Percentiles rank a stretch among this genome's conserved stretches.
phyloP scores from a whole-genome alignment of 92 coral and sea anemone genomes.

The Epizoanthus illoricatus region DNA sequence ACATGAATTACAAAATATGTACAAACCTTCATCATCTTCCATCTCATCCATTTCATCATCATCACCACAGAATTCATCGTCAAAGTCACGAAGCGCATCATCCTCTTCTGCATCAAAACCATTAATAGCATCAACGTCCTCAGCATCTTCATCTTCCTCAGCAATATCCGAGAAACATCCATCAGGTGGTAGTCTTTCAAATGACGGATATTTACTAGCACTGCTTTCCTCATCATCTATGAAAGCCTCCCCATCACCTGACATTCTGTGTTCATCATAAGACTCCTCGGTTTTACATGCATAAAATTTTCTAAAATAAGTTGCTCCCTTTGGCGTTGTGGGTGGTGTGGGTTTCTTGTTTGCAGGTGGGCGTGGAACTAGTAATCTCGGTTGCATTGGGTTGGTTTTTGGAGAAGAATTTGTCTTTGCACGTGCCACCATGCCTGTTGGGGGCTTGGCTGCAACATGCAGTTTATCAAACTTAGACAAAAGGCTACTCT shows the following conservation, averaged over 20 bases:
- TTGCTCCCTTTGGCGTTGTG: constrained; percentile 46
- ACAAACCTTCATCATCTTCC: constrained; percentile 42
- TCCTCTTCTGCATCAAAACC: constrained; percentile 51
- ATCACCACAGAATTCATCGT: constrained; percentile 64
- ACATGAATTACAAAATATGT: too few relatives aligned
- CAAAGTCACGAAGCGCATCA: constrained; percentile 53
- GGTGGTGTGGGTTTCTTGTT: constrained; percentile 72
- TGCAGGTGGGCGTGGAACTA: constrained; percentile 29
- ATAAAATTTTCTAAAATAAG: constrained; percentile 64
- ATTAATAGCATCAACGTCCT: constrained; percentile 48
- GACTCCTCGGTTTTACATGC: constrained; percentile 53
- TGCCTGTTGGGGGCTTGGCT: constrained; percentile 24
- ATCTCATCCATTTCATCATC: constrained; percentile 70
- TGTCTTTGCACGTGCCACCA: constrained; percentile 1
- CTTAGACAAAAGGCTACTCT: constrained; percentile 1
- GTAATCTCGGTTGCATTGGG: constrained; percentile 2
- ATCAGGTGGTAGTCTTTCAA: constrained; percentile 93
- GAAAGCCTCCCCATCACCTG: constrained; percentile 92
- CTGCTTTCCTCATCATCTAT: constrained; percentile 67
- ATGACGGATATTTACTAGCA: constrained; percentile 44
- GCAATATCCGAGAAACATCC: constrained; percentile 97
- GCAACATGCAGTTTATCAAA: constrained; percentile 24
- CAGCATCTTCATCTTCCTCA: constrained; percentile 84
- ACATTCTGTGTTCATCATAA: constrained; percentile 61
- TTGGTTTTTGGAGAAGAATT: background rate